Evolutionary conservation across 2,797 vertebrate species (phyloP).

Genomic region (Oreortyx pictus): DNA sequence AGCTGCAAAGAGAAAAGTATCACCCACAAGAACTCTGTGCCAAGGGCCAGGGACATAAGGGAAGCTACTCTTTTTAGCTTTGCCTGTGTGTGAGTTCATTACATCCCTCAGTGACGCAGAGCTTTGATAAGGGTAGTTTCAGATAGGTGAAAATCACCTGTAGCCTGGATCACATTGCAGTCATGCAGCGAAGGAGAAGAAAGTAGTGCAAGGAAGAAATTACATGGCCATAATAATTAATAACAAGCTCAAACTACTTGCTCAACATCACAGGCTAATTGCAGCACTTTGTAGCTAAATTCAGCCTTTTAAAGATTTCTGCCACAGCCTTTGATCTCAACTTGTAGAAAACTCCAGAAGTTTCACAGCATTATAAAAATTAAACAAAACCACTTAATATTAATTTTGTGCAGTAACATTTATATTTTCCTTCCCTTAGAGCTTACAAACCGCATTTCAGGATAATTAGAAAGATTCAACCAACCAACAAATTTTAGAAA

Average conservation of each 20-base stretch:
- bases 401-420: not conserved
- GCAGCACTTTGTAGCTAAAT: not conserved
- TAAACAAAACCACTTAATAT: not conserved
- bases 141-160: slow-evolving; percentile 1
- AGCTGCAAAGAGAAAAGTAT: not conserved
- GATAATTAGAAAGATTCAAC: not conserved
- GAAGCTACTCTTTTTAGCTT: slow-evolving; percentile 24
- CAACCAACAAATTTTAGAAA: not conserved
- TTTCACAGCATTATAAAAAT: not conserved
- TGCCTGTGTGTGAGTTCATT: slow-evolving; percentile 19
- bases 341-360: not conserved
- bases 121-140: not conserved
- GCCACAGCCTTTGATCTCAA: not conserved
- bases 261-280: not conserved
- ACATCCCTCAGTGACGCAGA: not conserved
- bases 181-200: not conserved
- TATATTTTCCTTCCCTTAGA: not conserved
- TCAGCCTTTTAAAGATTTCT: not conserved
- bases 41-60: not conserved
- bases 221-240: not conserved
- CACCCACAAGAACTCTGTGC: not conserved
- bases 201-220: not conserved
- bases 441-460: not conserved
- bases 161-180: not conserved
- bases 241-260: not conserved